phyloP scores from a whole-genome alignment of 2,113 vertebrate species.

The Sebastes fasciatus region DNA sequence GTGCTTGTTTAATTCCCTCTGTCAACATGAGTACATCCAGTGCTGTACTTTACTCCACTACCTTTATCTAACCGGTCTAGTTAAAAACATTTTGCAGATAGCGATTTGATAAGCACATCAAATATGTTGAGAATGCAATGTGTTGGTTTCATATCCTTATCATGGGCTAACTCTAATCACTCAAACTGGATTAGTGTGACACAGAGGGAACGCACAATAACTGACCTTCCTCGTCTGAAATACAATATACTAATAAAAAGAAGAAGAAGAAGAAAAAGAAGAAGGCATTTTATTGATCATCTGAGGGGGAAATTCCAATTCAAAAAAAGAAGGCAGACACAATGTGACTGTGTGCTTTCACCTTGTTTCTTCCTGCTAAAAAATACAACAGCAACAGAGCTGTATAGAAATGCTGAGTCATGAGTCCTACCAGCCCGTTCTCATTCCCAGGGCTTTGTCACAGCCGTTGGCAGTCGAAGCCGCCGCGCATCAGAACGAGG shows the following conservation, averaged over 20 bases:
- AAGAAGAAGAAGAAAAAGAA: too few species aligned
- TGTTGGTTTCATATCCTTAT: background rate
- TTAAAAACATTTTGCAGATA: background rate
- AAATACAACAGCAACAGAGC: background rate
- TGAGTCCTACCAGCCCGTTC: too few species aligned
- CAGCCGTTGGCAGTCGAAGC: too few species aligned
- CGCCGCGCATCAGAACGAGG: too few species aligned
- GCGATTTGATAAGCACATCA: background rate
- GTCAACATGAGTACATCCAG: too few species aligned
- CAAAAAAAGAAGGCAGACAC: background rate
- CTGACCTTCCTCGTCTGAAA: conserved; percentile 20
- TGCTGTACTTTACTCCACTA: background rate
- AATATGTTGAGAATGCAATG: background rate
- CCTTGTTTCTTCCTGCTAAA: conserved; percentile 9
- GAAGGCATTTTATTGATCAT: too few species aligned
- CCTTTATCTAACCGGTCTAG: background rate
- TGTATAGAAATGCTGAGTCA: background rate
- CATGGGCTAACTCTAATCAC: background rate
- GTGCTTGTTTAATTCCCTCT: too few species aligned
- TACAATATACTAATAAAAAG: background rate
- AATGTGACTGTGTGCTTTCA: background rate
- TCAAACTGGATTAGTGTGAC: background rate
- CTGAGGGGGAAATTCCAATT: too few species aligned
- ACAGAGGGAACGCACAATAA: conserved; percentile 2
- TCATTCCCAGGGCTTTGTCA: too few species aligned